Conservation (phyloP, 2,113 vertebrate genomes). For the Neomonachus schauinslandi region DNA sequence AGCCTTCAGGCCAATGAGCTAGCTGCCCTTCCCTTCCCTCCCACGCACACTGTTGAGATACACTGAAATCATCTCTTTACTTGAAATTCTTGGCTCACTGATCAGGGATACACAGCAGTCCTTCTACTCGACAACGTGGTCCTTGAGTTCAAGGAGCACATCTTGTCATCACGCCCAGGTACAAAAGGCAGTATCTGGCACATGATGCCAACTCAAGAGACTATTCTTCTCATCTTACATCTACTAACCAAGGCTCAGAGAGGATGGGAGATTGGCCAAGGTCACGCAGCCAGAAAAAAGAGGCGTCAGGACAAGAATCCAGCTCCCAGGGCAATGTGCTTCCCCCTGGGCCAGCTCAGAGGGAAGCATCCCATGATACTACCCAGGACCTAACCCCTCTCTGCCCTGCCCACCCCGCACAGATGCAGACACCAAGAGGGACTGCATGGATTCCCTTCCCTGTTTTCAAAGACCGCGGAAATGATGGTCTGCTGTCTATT, state of each 20-base stretch:
- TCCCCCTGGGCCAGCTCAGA: not conserved
- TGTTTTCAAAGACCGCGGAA: not conserved
- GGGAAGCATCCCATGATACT: not conserved
- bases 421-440: not conserved
- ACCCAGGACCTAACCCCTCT: too few relatives aligned
- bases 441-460: not conserved
- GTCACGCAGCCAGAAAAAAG: not conserved
- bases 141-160: accelerated
- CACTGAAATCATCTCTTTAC: not conserved
- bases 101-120: not conserved
- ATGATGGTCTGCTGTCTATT: not conserved
- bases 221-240: not conserved
- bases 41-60: not conserved
- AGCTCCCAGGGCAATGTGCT: not conserved
- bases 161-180: not conserved
- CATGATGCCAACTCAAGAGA: not conserved
- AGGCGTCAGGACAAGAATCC: not conserved
- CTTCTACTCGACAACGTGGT: not conserved
- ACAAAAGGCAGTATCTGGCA: not conserved
- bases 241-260: not conserved
- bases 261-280: not conserved
- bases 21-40: too few relatives aligned
- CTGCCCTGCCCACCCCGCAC: not conserved
- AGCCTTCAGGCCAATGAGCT: not conserved
- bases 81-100: not conserved